Conservation (phyloP, 2,113 vertebrate genomes). For the Neodontobutis hainanensis region DNA sequence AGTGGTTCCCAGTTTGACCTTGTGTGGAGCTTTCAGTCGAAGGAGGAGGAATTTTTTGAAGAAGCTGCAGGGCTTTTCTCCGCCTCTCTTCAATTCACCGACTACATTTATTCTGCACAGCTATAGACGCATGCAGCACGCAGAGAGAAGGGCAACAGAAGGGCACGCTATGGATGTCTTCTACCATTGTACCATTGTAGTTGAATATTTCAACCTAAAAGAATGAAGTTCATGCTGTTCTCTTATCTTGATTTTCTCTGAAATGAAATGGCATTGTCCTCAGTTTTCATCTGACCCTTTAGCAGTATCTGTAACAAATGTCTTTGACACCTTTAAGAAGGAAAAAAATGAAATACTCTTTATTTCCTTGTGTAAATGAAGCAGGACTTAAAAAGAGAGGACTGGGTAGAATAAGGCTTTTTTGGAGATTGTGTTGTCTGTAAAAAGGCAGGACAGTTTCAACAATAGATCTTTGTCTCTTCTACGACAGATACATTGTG, state of each 20-base stretch:
- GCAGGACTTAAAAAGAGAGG: no score
- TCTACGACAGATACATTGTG: no score
- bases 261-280: constrained; percentile 9
- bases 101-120: constrained; percentile 9
- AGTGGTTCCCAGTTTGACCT: constrained; percentile 26
- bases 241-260: not conserved
- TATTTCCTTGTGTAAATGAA: no score
- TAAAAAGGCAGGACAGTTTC: no score
- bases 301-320: no score
- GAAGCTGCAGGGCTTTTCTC: constrained; percentile 10
- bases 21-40: constrained; percentile 18
- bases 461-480: no score
- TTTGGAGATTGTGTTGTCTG: no score
- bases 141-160: not conserved
- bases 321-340: no score
- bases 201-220: not conserved
- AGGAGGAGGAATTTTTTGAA: constrained; percentile 13
- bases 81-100: not conserved
- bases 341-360: no score
- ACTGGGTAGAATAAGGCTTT: no score
- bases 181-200: not conserved
- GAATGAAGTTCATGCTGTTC: not conserved
- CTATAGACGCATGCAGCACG: not conserved
- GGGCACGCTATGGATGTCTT: not conserved
- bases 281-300: no score